A percentile compares a stretch with the other conserved stretches of the same genome.
Evolutionary conservation across 2,113 vertebrate genomes (phyloP).

Genomic region (Pelecanus crispus): DNA sequence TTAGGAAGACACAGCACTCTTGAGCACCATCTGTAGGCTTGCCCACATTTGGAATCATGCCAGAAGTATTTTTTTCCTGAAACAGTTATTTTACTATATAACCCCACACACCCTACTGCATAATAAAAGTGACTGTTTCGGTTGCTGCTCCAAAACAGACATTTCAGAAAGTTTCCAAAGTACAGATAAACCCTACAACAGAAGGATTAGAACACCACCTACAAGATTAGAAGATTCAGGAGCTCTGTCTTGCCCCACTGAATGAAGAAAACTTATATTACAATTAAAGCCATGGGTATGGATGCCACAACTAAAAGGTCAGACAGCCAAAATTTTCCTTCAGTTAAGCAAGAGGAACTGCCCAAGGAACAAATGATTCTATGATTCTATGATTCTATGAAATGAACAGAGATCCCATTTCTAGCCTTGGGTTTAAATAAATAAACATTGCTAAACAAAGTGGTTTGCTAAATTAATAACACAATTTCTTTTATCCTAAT

Average conservation of each 20-base stretch:
- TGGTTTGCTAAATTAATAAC: slow-evolving; percentile 4
- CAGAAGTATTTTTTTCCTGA: not conserved
- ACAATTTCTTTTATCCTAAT: not conserved
- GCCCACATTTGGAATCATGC: not conserved
- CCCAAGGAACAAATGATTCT: slow-evolving; percentile 14
- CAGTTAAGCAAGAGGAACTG: slow-evolving; percentile 32
- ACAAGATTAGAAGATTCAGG: not conserved
- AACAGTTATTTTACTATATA: not conserved
- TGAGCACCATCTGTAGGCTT: not conserved
- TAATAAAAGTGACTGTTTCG: not conserved
- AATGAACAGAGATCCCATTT: slow-evolving; percentile 9
- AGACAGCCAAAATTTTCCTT: not conserved
- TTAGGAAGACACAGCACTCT: not conserved
- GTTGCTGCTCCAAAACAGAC: not conserved
- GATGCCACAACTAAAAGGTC: slow-evolving; percentile 14
- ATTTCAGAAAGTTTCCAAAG: not conserved
- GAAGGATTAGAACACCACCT: not conserved
- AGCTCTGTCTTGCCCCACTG: not conserved
- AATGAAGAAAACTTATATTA: not conserved
- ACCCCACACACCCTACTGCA: not conserved
- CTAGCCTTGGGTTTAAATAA: slow-evolving; percentile 34
- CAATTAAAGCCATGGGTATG: not conserved
- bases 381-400: too few species aligned
- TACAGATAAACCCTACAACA: not conserved
- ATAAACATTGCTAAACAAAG: slow-evolving; percentile 40